Evolutionary conservation across 2,888 invertebrate species (phyloP), one percentile per base, ranked within the genome.

Genomic region (Drosophila affinis): DNA sequence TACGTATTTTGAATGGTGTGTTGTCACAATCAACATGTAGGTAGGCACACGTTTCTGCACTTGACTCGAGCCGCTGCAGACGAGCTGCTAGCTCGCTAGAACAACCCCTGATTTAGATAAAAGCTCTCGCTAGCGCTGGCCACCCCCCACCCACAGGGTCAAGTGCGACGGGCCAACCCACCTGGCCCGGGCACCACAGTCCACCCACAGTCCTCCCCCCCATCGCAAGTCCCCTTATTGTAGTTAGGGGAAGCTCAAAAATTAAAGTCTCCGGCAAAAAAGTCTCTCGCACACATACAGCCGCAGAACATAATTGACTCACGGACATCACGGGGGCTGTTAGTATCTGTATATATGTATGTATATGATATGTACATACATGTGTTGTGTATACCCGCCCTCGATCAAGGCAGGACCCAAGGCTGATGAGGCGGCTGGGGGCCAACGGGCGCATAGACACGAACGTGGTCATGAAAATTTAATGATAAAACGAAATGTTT

Each of bases 381-480:
- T 47, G 52, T 49, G 29, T 9, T 9, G 32, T 56, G 52, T 48
- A 55, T 47, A 24, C 55, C 49, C 49, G 52, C 52, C 27, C 58
- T 32, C 59, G 52, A 72, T 62, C 71, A 56, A 51, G 59, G 46
- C 51, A 57, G 21, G 29, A 39, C 69, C 45, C 69, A 71, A 47
- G 54, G 65, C 62, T 64, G 70, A 62, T 60, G 69, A 62, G 67
- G 39, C 49, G 67, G 53, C 52, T 68, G 58, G 45, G 39, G 29
- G 17, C 21, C 21, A 1, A 39, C 17, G 24, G 74, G 72, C 48
- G 57, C 54, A 47, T 27, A 71, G 57, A 62, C 79, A 68, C 64
- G 69, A 56, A 85, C 86, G 75, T 90, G 90, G 88, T 91, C 91
- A 90, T 91, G 90, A 90, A 90, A 90, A 89, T 90, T 90, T 90